Evolutionary conservation across 2,113 vertebrate species (phyloP), one percentile per base, ranked within the genome.

Genomic region (Scytalopus superciliaris): DNA sequence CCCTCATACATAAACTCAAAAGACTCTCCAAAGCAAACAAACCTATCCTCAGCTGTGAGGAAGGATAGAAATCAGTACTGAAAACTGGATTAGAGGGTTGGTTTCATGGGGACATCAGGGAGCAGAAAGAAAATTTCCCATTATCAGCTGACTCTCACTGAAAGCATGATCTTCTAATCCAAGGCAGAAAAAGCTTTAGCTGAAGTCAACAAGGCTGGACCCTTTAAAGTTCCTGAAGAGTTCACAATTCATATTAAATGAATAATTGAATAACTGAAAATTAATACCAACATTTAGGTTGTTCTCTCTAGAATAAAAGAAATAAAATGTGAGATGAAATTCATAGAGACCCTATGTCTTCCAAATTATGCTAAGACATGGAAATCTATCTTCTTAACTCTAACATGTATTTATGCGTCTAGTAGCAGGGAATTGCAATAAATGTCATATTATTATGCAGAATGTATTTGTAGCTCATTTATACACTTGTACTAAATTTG

Each of bases 401-500:
- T 89, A 91, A 88, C 24, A 37, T 18, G 3, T 63, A 55, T 84
- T 92, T 91, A 89, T 55, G 37, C 74, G 37, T 80, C 90, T 75
- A 74, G 60, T 64, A 68, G 35, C 8, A 70, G 12, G 5, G 9
- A 88, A 75, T 60, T 85, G 59, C 68, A 78, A 50, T 88, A 96
- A 94, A 83, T 77, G 55, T 52, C 55, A 62, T 77, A 70, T 75
- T 73, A 90, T 75, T 84, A 93, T 31, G 47, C 64, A 94, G 53
- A 86, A 87, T 52, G 8, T 49, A 91, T 93, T 95, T 93, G 64
- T 68, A 87, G n/a, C 31, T 89, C 39, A 76, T 92, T 96, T 92
- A 42, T 89, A 39, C 31, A 21, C 44, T 91, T 81, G 49, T 7
- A 94, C 40, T 77, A 80, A 84, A 70, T 87, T 72, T 70, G 47